Conservation (phyloP, 1,140 invertebrate species). For the Thaumatotibia leucotreta region DNA sequence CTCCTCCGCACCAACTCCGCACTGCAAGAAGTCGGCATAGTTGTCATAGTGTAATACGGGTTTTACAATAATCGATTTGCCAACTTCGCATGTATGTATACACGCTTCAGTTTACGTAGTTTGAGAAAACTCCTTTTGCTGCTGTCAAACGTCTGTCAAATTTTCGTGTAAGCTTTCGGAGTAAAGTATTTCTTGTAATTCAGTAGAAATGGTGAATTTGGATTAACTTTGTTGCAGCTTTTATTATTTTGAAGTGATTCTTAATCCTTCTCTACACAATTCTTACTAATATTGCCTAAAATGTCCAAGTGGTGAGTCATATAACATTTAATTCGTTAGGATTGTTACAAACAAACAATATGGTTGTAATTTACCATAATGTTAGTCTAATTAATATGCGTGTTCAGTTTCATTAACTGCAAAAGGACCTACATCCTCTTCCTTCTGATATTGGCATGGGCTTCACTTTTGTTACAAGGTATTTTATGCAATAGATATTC, state of each 20-base stretch:
- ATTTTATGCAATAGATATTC: background rate
- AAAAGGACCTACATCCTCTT: background rate
- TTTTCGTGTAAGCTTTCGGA: background rate
- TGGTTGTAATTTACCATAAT: background rate
- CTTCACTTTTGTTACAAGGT: background rate
- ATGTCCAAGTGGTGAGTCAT: slow-evolving; percentile 65
- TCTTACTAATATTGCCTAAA: slow-evolving; percentile 19
- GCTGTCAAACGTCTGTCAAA: background rate
- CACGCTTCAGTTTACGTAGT: no score
- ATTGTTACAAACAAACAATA: slow-evolving; percentile 6
- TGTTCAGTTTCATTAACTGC: background rate
- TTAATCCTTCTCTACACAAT: background rate
- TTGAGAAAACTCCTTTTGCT: no score
- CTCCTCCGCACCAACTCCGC: no score
- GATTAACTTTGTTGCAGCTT: background rate
- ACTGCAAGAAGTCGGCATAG: no score
- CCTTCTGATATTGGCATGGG: background rate
- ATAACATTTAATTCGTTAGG: background rate
- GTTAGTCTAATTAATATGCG: background rate
- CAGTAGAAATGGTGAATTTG: background rate
- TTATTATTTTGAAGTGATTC: background rate
- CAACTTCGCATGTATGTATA: no score
- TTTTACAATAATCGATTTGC: no score
- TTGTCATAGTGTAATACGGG: no score
- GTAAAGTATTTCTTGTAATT: slow-evolving; percentile 8